phyloP scores from a whole-genome alignment of 1,140 invertebrate genomes.

The Drosophila willistoni region DNA sequence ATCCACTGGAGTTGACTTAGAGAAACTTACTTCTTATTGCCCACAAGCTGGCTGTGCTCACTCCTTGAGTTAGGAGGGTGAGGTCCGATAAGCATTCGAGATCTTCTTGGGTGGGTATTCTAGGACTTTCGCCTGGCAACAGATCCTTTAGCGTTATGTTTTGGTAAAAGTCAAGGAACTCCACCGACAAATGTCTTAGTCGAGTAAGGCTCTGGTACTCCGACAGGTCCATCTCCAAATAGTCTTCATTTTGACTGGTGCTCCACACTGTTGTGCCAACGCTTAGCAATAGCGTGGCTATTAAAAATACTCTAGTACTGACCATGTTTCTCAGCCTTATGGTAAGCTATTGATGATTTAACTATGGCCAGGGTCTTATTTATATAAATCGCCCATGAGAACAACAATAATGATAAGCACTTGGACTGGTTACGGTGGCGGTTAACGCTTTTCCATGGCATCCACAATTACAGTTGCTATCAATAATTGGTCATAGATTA shows the following conservation, averaged over 20 bases:
- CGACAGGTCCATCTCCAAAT: not conserved
- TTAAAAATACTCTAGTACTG: not conserved
- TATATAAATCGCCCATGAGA: not conserved
- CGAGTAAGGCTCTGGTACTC: not conserved
- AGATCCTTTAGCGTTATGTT: constrained; percentile 32
- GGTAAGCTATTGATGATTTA: not conserved
- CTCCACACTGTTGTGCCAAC: not conserved
- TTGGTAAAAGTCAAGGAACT: constrained; percentile 31
- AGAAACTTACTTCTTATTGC: constrained; percentile 20
- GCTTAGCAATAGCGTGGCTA: constrained; percentile 2
- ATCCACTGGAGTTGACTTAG: not conserved
- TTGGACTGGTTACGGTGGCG: not conserved
- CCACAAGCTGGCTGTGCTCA: constrained; percentile 20
- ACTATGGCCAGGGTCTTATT: not conserved
- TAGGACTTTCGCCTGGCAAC: not conserved
- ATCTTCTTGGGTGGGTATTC: constrained; percentile 18
- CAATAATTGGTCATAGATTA: constrained; percentile 2
- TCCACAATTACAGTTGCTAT: not conserved
- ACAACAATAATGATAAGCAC: not conserved
- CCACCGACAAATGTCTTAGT: constrained; percentile 22
- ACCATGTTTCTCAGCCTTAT: not conserved
- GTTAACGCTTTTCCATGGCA: not conserved
- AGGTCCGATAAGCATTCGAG: constrained; percentile 36
- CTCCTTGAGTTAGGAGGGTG: not conserved
- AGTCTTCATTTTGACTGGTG: not conserved